Base-by-base conservation (phyloP, 2,888 invertebrate genomes). In the Agonum fuliginosum region DNA sequence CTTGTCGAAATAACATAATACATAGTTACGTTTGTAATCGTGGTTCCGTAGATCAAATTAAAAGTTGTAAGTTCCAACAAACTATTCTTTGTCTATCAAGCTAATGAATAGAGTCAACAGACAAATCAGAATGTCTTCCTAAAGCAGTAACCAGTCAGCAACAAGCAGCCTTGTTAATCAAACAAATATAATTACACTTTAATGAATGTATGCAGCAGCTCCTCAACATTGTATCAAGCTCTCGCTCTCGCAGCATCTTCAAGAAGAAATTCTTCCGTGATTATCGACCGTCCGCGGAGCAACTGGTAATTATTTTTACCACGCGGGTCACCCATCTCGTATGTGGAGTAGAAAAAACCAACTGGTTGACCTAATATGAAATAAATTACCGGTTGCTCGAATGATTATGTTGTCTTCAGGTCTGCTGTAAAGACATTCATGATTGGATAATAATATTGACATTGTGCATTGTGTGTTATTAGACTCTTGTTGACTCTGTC, bases 381-480 rank as follows among this genome's bases (percentile, higher is more conserved):
- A 86, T 86, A 86, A 86, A 86, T 86, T 86, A 86, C 84, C 41
- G 83, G 84, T 79, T 81, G 82, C 81, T 81, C 82, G 82, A 83
- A 41, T 85, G 85, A 86, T 86, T 86, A 86, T 85, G 83, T 84
- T 86, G 86, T 86, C 86, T 83, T 86, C 86, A 86, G 84, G 83
- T 84, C 85, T 85, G 85, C 86, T 83, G 82, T 85, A 85, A 82
- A 84, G 86, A 86, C 86, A 87, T 86, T 84, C 85, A 84, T 86
- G 86, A 87, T 86, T 86, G 86, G 86, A 86, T 87, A 87, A 87
- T 87, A 84, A 87, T 86, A 87, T 86, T 87, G 86, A 87, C 86
- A 86, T 86, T 86, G 84, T 83, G 84, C 83, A 84, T 83, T 83
- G 84, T 85, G 82, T 86, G 82, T 86, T 86, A 86, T 86, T 86